Evolutionary conservation across 2,888 invertebrate genomes (phyloP), one percentile per base, ranked within the genome.

Genomic region (Mimas tiliae): DNA sequence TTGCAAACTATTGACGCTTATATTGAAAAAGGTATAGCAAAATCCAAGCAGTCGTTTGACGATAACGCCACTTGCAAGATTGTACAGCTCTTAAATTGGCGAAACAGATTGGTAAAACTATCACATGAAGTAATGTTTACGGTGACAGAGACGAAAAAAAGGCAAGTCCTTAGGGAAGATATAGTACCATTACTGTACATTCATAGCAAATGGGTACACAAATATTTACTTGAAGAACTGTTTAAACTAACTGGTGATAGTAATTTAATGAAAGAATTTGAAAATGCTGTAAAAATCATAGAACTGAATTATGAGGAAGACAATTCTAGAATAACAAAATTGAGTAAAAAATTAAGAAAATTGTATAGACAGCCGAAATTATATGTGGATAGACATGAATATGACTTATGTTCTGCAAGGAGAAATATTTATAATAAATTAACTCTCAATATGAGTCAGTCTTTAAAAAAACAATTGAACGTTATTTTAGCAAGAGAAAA

Each of bases 201-300:
- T 12, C 96, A 97, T 80, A 96, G 95, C 75, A 96, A 95, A 83
- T 97, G 97, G 97, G 82, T 97, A 48, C 86, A 94, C 19, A 97
- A 97, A 80, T 93, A 95, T 85, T 86, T 95, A 33, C 77, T 96
- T 1, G 79, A 81, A 42, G 81, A 80, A 64, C 68, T 93, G 33
- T 84, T 83, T 48, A 81, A 79, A 51, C 64, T 83, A n/a, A 74
- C 81, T 6, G 66, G 69, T 8, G 78, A 80, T 55, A 67, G 76
- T 16, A 68, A 69, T 62, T 47, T 83, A 6, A 62, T 73, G 6
- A 70, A 70, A 4, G 71, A 77, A 9, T 88, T 87, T 58, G 73
- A 78, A 65, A 66, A 65, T 6, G 72, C 76, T 14, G 65, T 83
- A 1, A 68, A 76, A 42, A 69, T 67, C 48, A 77, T 86, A 12